These are phyloP conservation scores for Aphelenchoides besseyi DNA, from an alignment of 1,140 invertebrate genomes.

Conservation along the genomic window DNA sequence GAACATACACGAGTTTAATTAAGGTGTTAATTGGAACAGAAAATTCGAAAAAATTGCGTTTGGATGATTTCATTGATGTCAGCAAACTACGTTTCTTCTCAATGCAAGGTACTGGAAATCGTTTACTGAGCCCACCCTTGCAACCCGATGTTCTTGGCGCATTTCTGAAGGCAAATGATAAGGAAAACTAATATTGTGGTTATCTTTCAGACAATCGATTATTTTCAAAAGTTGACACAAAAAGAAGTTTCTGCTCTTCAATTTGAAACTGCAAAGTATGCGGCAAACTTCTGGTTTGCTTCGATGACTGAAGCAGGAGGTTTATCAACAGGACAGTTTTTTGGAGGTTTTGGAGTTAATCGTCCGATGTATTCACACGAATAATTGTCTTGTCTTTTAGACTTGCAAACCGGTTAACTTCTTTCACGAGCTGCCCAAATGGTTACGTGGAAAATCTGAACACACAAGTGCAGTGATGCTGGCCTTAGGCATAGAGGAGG, in stretches of 20 bases:
- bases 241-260: background rate
- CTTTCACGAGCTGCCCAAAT: background rate
- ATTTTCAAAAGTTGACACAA: background rate
- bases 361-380: background rate
- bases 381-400: background rate
- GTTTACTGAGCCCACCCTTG: background rate
- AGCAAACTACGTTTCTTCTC: slow-evolving; percentile 76
- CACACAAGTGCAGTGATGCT: background rate
- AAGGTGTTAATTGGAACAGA: background rate
- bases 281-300: background rate
- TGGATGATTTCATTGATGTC: slow-evolving; percentile 67
- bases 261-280: background rate
- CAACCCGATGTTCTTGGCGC: background rate
- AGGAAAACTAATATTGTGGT: background rate
- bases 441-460: background rate
- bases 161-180: background rate
- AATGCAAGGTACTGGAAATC: slow-evolving; percentile 69
- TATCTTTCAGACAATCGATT: background rate
- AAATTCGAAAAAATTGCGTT: background rate
- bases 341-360: background rate
- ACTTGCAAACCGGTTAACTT: background rate
- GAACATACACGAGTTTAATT: background rate
- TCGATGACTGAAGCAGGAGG: background rate
- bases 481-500: background rate
- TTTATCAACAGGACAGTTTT: background rate